Conservation (phyloP, 2,113 vertebrate genomes). For the Steatornis caripensis region DNA sequence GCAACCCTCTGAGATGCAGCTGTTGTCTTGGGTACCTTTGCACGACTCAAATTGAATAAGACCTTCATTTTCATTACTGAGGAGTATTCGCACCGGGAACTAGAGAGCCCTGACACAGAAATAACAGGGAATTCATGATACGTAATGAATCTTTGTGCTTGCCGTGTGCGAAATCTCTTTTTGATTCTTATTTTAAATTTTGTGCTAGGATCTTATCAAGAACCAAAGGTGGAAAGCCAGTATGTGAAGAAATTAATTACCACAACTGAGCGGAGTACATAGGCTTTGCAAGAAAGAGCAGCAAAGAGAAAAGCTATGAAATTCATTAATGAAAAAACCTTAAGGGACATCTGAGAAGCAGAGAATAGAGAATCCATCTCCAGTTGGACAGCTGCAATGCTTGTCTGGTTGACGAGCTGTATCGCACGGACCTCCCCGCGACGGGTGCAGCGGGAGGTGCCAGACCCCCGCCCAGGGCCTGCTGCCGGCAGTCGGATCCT, state of each 20-base stretch:
- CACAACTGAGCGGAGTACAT: background rate
- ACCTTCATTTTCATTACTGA: background rate
- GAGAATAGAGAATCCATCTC: background rate
- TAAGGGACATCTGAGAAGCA: background rate
- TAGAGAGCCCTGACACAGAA: background rate
- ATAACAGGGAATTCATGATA: background rate
- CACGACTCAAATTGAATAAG: background rate
- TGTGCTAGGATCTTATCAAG: background rate
- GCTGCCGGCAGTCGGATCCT: background rate
- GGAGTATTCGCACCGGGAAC: background rate
- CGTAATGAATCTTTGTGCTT: background rate
- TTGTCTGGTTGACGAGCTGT: background rate
- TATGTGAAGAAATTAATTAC: slow-evolving; percentile 5
- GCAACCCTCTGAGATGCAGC: background rate
- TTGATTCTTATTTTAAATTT: background rate
- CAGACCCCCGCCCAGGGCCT: background rate
- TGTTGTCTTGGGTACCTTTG: background rate
- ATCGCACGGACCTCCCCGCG: background rate
- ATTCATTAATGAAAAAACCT: background rate
- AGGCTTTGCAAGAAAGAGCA: background rate
- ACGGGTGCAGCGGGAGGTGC: background rate
- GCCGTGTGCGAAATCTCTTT: background rate
- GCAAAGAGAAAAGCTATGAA: background rate
- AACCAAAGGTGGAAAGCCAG: background rate
- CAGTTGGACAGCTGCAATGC: fast-evolving